phyloP scores from a whole-genome alignment of 1,140 invertebrate genomes.

The Planococcus citri region DNA sequence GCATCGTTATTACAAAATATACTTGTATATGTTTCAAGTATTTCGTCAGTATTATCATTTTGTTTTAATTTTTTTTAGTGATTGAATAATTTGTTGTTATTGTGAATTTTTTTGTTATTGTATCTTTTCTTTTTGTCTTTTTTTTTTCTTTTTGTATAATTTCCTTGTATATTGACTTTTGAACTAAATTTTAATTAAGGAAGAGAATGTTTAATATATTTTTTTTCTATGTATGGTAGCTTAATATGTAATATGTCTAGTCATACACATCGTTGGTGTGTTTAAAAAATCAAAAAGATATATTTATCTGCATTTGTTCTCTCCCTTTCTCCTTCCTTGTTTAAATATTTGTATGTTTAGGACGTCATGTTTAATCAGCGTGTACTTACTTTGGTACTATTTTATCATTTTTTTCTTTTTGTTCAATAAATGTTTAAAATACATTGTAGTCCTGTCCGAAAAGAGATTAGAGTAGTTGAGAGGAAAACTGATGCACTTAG shows the following conservation, averaged over 20 bases:
- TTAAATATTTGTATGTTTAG: too few relatives aligned
- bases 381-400: too few relatives aligned
- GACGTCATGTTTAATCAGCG: too few relatives aligned
- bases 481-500: neutral
- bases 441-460: too few relatives aligned
- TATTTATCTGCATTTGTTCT: neutral
- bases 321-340: neutral
- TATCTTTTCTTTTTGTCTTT: neutral
- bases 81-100: neutral
- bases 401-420: too few relatives aligned
- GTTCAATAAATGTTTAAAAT: too few relatives aligned
- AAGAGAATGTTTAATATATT: neutral
- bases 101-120: neutral
- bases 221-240: neutral
- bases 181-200: neutral
- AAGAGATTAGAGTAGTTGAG: too few relatives aligned
- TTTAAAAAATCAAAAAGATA: constrained; percentile 4
- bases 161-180: neutral
- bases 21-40: neutral
- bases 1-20: neutral
- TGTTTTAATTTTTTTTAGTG: neutral
- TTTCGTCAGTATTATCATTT: constrained; percentile 8
- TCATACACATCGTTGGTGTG: neutral
- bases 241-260: constrained; percentile 3
- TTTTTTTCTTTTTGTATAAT: constrained; percentile 1